phyloP scores from a whole-genome alignment of 1,140 invertebrate species.

The Chironomus tepperi region DNA sequence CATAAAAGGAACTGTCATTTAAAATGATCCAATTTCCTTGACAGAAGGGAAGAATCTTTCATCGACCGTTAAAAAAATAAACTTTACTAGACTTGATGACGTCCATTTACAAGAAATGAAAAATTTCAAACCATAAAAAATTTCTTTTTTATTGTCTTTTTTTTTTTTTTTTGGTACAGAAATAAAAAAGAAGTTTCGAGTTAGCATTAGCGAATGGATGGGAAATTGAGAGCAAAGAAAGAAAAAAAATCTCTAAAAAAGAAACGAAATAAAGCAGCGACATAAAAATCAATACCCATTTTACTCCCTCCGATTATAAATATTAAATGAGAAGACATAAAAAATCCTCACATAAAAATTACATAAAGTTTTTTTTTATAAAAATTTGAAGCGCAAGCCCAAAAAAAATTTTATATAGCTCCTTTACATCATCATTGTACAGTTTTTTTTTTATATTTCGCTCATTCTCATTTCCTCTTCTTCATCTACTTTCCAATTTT shows the following conservation, averaged over 20 bases:
- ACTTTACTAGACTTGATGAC: not conserved
- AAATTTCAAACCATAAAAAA: not conserved
- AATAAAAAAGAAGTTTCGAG: not conserved
- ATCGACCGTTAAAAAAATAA: not conserved
- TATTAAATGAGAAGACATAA: conserved; percentile 24
- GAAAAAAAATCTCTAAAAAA: not conserved
- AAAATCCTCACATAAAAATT: conserved; percentile 22
- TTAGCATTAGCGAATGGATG: not conserved
- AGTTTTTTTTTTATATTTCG: conserved; percentile 20
- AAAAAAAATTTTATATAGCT: conserved; percentile 23
- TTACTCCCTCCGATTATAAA: conserved; percentile 19
- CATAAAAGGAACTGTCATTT: too few relatives aligned
- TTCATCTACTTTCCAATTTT: not conserved
- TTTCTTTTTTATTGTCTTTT: not conserved
- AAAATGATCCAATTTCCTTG: too few relatives aligned
- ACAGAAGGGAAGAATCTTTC: too few relatives aligned
- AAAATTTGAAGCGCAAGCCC: conserved; percentile 20
- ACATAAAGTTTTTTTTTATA: conserved; percentile 22
- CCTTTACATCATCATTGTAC: conserved; percentile 23
- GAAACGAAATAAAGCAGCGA: not conserved
- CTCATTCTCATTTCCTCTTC: conserved; percentile 7
- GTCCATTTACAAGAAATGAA: not conserved
- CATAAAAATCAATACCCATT: conserved; percentile 19
- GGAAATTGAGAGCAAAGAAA: not conserved
- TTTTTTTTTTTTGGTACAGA: not conserved